These are phyloP conservation scores for Drosophila melanica DNA, from an alignment of 1,140 invertebrate species.

Conservation along the genomic window DNA sequence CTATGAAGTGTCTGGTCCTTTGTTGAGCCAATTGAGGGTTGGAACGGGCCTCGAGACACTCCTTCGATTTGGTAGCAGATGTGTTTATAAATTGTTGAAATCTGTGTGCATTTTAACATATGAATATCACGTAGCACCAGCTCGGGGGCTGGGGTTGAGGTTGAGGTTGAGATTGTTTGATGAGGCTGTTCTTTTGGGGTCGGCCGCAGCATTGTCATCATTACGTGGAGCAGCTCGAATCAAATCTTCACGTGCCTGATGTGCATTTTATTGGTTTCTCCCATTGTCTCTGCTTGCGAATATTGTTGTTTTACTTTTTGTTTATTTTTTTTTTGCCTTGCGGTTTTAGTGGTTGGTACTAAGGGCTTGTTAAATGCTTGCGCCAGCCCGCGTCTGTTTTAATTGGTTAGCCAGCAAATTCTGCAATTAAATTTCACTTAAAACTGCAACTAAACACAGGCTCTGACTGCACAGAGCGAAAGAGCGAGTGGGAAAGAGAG, in stretches of 20 bases:
- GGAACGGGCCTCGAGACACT: constrained; percentile 50
- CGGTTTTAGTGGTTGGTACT: constrained; percentile 36
- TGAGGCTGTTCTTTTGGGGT: constrained; percentile 12
- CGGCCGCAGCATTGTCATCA: constrained; percentile 54
- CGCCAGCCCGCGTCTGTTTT: constrained; percentile 11
- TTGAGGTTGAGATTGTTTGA: background rate
- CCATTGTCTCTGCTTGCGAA: background rate
- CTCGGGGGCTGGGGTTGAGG: background rate
- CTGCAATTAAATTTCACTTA: constrained; percentile 81
- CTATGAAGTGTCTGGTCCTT: constrained; percentile 43
- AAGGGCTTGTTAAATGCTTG: constrained; percentile 20
- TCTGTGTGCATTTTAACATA: constrained; percentile 77
- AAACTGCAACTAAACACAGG: constrained; percentile 64
- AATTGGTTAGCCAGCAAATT: constrained; percentile 67
- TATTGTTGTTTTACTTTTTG: too few species aligned
- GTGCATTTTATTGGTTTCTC: constrained; percentile 38
- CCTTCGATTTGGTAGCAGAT: constrained; percentile 77
- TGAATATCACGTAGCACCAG: constrained; percentile 67
- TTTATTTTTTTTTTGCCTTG: background rate
- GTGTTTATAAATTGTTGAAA: constrained; percentile 79
- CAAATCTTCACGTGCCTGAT: constrained; percentile 20
- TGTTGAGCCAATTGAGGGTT: constrained; percentile 55
- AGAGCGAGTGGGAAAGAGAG: background rate
- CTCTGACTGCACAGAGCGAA: background rate
- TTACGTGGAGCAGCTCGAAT: constrained; percentile 24